These are phyloP conservation scores for Netelia melanura DNA, from an alignment of 2,888 invertebrate genomes.

Conservation along the genomic window DNA sequence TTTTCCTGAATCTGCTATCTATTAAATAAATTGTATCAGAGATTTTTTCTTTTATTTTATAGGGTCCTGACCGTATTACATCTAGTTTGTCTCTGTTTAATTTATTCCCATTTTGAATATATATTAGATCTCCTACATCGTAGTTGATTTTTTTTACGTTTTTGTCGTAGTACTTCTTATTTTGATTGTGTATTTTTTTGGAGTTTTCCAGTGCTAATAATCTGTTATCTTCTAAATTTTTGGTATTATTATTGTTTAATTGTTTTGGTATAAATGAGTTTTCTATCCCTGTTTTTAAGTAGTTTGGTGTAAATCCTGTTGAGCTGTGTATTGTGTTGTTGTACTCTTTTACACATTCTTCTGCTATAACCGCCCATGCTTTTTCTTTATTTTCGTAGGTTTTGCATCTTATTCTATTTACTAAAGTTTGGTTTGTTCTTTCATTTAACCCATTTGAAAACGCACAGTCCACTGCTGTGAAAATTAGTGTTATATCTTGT, in stretches of 20 bases:
- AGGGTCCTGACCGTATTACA: background rate
- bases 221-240: slow-evolving; percentile 62
- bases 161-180: background rate
- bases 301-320: slow-evolving; percentile 70
- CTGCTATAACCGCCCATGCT: slow-evolving; percentile 73
- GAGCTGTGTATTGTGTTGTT: slow-evolving; percentile 72
- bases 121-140: background rate
- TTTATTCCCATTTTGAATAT: background rate
- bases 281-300: slow-evolving; percentile 71
- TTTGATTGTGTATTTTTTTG: slow-evolving; percentile 57
- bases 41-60: background rate
- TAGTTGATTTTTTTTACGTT: background rate
- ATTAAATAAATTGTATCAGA: background rate
- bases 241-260: slow-evolving; percentile 60
- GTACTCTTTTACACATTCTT: slow-evolving; percentile 71
- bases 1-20: background rate
- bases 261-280: slow-evolving; percentile 64
- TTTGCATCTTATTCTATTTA: slow-evolving; percentile 76
- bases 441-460: slow-evolving; percentile 69
- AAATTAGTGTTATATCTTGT: slow-evolving; percentile 66
- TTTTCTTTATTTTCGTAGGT: slow-evolving; percentile 69
- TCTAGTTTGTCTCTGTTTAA: slow-evolving; percentile 1
- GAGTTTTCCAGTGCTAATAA: slow-evolving; percentile 71
- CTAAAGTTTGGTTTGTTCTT: slow-evolving; percentile 72
- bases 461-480: slow-evolving; percentile 70